Base-by-base conservation (phyloP, 2,797 vertebrate species). In the Tachyglossus aculeatus region DNA sequence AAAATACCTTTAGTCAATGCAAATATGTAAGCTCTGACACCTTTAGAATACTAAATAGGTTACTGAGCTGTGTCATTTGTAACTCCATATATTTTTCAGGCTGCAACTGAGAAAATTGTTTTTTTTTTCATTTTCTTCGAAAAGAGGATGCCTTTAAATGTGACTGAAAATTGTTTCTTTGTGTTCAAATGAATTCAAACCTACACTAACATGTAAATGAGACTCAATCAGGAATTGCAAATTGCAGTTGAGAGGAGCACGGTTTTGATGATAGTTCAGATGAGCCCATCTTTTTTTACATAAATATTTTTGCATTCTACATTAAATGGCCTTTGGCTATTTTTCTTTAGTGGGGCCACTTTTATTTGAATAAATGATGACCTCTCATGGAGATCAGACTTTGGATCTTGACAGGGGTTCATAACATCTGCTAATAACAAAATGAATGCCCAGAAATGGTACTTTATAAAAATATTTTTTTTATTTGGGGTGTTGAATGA, bases 191-290 rank as follows among this genome's bases (percentile, higher is more conserved):
- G 4, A 84, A 36, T 72, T 86, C 62, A 82, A 58, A 77, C 48
- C 44, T 21, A 68, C 79, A 81, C 43, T 67, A 83, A 63, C 37
- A 76, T 81, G 86, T 81, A 78, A 84, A 78, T 48, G 41, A 56
- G 84, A 67, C 45, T 82, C 74, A 55, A 16, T 75, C 69, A 67
- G 60, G 41, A 81, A 69, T 79, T 86, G 36, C 52, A 88, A 83
- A 83, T 81, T 71, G 34, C 36, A 57, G 44, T 11, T 70, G 67
- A 89, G 85, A 79, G 52, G 12, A 85, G 15, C 60, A 39, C 81
- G 67, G 54, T 74, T 60, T 72, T 29, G 44, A 52, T 59, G 59
- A 63, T 74, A 36, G 16, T 71, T 87, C 67, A 45, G 44, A 68
- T 77, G 81, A 67, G 71, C 57, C 43, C 70, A 61, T 77, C 68